Conservation (phyloP, 2,113 vertebrate species). For the Atrichornis clamosus region DNA sequence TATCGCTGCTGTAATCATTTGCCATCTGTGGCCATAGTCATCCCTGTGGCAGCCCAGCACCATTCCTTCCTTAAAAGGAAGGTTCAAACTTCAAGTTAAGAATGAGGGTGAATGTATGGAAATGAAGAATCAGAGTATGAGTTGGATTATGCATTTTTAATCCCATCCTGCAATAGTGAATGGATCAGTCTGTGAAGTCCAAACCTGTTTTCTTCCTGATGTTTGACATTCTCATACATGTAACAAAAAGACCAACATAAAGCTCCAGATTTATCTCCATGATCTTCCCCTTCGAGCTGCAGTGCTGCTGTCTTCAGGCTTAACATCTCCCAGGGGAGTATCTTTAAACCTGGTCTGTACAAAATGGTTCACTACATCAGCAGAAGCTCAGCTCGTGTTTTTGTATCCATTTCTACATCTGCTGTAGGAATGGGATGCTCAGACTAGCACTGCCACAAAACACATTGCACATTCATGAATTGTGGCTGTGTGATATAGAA, state of each 20-base stretch:
- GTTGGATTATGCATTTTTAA: neutral
- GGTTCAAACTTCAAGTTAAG: neutral
- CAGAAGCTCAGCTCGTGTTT: neutral
- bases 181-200: neutral
- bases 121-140: neutral
- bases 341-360: neutral
- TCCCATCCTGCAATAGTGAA: neutral
- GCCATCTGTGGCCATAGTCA: neutral
- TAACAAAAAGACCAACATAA: neutral
- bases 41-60: neutral
- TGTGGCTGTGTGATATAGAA: neutral
- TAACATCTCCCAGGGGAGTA: neutral
- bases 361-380: neutral
- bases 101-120: neutral
- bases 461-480: neutral
- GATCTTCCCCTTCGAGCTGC: neutral
- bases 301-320: neutral
- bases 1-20: neutral
- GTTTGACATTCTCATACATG: neutral
- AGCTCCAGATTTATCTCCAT: neutral
- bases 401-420: neutral
- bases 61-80: neutral
- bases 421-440: neutral
- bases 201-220: neutral
- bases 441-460: neutral